Conservation (phyloP, 2,797 vertebrate species). For the Coccyzus lansbergi region DNA sequence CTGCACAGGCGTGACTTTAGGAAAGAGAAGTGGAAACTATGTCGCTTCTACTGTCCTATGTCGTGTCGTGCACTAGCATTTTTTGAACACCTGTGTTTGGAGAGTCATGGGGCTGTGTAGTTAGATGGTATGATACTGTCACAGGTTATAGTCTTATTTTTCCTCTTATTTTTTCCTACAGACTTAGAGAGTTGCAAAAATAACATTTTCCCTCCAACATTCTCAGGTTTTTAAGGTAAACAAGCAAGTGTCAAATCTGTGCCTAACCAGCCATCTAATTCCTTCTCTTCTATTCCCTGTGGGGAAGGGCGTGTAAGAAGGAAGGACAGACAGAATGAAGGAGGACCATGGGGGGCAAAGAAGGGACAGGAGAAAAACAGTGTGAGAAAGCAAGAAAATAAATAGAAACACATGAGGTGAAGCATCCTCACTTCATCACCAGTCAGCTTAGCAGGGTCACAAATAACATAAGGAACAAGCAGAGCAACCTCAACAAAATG, state of each 20-base stretch:
- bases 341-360: fast-evolving
- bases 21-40: not conserved
- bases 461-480: not conserved
- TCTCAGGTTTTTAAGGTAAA: not conserved
- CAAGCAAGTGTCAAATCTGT: not conserved
- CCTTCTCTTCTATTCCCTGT: not conserved
- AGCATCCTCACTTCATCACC: not conserved
- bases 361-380: not conserved
- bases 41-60: not conserved
- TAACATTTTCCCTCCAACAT: not conserved
- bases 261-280: not conserved
- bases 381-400: not conserved
- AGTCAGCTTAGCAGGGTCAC: not conserved
- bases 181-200: not conserved
- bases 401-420: not conserved
- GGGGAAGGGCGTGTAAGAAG: not conserved
- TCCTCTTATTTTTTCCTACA: not conserved
- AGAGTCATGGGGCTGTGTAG: not conserved
- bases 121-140: not conserved
- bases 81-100: fast-evolving
- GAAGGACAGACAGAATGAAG: not conserved
- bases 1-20: not conserved
- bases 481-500: not conserved
- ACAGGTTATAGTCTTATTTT: not conserved
- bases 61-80: fast-evolving